Evolutionary conservation across 2,888 invertebrate species (phyloP).

Genomic region (Noctua pronuba): DNA sequence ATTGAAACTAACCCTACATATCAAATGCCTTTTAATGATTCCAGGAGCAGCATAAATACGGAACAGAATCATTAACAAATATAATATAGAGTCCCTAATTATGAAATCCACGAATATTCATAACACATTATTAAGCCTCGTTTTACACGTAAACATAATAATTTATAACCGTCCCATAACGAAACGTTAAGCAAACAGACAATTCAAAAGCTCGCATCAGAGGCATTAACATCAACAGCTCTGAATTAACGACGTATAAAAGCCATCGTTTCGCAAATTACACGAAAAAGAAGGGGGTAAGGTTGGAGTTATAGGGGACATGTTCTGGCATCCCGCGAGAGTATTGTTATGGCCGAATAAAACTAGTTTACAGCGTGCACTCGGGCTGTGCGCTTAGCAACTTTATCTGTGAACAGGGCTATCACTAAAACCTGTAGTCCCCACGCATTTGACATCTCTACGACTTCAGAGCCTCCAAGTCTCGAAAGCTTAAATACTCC

Average conservation of each 20-base stretch:
- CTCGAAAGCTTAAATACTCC: constrained; percentile 16
- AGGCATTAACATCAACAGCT: constrained; percentile 67
- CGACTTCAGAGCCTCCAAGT: background rate
- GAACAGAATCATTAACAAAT: constrained; percentile 15
- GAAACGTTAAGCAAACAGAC: constrained; percentile 55
- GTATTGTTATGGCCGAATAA: constrained; percentile 82
- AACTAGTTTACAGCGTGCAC: constrained; percentile 81
- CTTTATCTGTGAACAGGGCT: constrained; percentile 75
- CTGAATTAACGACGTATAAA: constrained; percentile 73
- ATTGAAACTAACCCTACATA: background rate
- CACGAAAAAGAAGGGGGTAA: constrained; percentile 67
- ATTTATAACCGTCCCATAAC: constrained; percentile 39
- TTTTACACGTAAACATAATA: constrained; percentile 55
- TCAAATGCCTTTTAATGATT: constrained; percentile 1
- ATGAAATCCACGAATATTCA: constrained; percentile 43
- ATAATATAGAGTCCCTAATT: constrained; percentile 11
- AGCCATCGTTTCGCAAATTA: constrained; percentile 69
- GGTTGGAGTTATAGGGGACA: constrained; percentile 69
- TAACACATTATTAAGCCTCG: constrained; percentile 27
- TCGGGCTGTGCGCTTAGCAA: constrained; percentile 77
- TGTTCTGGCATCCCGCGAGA: constrained; percentile 72
- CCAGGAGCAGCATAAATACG: background rate
- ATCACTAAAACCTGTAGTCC: constrained; percentile 27
- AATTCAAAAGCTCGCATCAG: constrained; percentile 54
- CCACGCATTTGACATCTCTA: constrained; percentile 13